Conservation (phyloP, 2,113 vertebrate species). For the Fukomys damarensis region DNA sequence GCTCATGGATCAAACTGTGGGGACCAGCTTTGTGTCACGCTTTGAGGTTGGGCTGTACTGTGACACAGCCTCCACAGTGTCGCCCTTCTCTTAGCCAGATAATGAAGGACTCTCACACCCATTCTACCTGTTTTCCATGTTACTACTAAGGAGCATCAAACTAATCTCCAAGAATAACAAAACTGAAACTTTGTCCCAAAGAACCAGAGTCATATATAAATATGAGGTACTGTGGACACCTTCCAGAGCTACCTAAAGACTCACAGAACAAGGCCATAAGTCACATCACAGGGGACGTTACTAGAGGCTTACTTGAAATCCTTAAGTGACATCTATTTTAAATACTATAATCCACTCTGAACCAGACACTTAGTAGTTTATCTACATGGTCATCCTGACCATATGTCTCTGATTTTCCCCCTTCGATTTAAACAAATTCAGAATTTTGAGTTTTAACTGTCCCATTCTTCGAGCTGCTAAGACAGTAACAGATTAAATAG, state of each 20-base stretch:
- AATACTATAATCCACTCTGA: constrained; percentile 8
- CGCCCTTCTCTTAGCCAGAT: background rate
- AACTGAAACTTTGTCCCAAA: constrained; percentile 43
- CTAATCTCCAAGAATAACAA: constrained; percentile 27
- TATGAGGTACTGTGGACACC: background rate
- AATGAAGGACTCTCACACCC: rapidly evolving
- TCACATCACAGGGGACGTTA: constrained; percentile 18
- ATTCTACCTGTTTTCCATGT: background rate
- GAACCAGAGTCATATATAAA: background rate
- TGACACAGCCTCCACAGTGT: rapidly evolving
- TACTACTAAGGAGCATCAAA: background rate
- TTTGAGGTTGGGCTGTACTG: background rate
- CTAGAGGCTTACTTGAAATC: background rate
- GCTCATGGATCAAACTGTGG: background rate
- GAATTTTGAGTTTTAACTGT: constrained; percentile 65
- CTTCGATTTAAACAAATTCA: constrained; percentile 37
- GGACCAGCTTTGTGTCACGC: background rate
- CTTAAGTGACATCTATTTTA: constrained; percentile 50
- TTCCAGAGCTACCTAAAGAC: constrained; percentile 46
- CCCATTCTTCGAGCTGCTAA: constrained; percentile 75
- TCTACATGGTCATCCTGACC: background rate
- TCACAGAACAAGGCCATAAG: constrained; percentile 29
- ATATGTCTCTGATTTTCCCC: background rate
- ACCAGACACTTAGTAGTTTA: constrained; percentile 29
- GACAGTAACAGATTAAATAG: constrained; percentile 86